These are phyloP conservation scores for Neotragus pygmaeus DNA, from an alignment of 2,113 vertebrate genomes.

Conservation along the genomic window DNA sequence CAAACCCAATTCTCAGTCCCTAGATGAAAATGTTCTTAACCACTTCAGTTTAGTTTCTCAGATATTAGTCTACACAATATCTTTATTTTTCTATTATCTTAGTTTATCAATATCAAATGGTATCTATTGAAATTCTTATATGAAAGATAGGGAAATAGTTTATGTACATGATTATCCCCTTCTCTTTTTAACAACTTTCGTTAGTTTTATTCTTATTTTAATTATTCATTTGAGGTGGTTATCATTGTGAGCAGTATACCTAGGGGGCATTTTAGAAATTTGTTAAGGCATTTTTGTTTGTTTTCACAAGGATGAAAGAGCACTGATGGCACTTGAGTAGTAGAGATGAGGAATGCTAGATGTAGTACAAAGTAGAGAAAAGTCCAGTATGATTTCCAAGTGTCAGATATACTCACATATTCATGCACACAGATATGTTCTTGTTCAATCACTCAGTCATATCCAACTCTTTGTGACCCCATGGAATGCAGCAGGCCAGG, in stretches of 20 bases:
- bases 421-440: not conserved
- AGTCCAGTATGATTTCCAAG: not conserved
- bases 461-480: not conserved
- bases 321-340: not conserved
- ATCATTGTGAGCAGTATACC: not conserved
- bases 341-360: not conserved
- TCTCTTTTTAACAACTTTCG: not conserved
- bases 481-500: not conserved
- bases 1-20: not conserved
- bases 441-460: not conserved
- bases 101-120: not conserved
- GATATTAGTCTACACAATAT: not conserved
- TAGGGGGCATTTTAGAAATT: not conserved
- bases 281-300: not conserved
- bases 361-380: not conserved
- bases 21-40: not conserved
- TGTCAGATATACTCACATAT: not conserved
- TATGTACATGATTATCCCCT: not conserved
- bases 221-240: not conserved
- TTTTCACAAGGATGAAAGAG: not conserved
- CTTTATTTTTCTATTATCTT: not conserved
- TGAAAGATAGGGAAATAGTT: not conserved
- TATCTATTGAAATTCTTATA: not conserved
- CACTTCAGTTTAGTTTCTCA: not conserved
- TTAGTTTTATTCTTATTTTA: slow-evolving; percentile 7